Evolutionary conservation across 2,888 invertebrate genomes (phyloP).

Genomic region (Entomobrya multifasciata): DNA sequence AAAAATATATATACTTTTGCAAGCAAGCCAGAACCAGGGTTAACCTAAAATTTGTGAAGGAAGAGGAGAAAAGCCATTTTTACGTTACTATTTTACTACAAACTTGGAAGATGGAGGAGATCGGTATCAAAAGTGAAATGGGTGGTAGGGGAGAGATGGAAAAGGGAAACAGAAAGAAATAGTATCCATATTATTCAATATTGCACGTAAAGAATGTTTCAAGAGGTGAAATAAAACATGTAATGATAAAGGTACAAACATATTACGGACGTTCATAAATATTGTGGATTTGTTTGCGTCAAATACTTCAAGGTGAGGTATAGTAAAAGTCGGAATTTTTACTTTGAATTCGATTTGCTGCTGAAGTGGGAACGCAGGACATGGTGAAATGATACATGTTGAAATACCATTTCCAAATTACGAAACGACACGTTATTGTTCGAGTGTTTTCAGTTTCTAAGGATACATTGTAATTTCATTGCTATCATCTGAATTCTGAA

Average conservation of each 20-base stretch:
- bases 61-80: background rate
- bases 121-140: too few relatives aligned
- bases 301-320: too few relatives aligned
- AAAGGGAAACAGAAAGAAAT: background rate
- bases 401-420: background rate
- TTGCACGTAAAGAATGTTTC: background rate
- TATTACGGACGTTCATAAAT: too few relatives aligned
- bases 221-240: background rate
- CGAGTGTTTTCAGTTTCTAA: background rate
- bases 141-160: background rate
- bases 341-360: too few relatives aligned
- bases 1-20: too few relatives aligned
- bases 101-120: too few relatives aligned
- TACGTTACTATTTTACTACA: too few relatives aligned
- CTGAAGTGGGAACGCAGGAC: too few relatives aligned
- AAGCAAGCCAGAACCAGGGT: constrained; percentile 32
- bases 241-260: too few relatives aligned
- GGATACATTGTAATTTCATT: background rate
- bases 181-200: background rate
- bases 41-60: constrained; percentile 8
- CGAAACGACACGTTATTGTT: background rate
- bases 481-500: background rate
- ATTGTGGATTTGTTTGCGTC: too few relatives aligned
- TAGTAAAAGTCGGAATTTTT: too few relatives aligned
- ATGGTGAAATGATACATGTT: too few relatives aligned